Percentiles rank a stretch among this genome's conserved stretches.
Evolutionary conservation across 1,140 invertebrate species (phyloP).

Genomic region (Drosophila mojavensis): DNA sequence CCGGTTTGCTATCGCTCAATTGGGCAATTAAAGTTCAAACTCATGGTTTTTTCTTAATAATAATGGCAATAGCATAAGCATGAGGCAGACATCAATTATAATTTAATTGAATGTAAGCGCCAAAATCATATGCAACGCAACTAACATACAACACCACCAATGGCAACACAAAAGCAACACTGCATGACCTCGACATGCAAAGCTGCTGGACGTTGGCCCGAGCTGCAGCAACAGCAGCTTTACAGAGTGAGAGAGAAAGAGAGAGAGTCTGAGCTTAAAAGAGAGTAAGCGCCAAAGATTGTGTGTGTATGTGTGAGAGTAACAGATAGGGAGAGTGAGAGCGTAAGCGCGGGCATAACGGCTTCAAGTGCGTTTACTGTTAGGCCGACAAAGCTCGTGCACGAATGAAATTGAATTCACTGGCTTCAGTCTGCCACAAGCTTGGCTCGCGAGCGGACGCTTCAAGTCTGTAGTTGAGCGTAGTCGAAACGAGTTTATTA

Average conservation of each 20-base stretch:
- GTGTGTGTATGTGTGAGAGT: neutral
- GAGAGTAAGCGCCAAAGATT: no score
- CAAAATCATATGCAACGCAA: constrained; percentile 47
- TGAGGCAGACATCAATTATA: constrained; percentile 70
- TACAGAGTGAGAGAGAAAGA: constrained; percentile 25
- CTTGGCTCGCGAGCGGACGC: constrained; percentile 75
- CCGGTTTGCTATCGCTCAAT: constrained; percentile 47
- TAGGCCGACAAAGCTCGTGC: constrained; percentile 54
- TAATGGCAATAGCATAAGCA: constrained; percentile 54
- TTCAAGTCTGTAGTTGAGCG: constrained; percentile 28
- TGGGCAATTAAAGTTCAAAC: constrained; percentile 76
- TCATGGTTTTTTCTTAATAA: constrained; percentile 51
- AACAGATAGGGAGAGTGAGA: neutral
- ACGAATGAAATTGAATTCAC: constrained; percentile 63
- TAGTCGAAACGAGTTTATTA: constrained; percentile 56
- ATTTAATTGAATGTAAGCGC: constrained; percentile 71
- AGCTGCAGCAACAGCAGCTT: constrained; percentile 31
- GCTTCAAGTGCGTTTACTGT: constrained; percentile 67
- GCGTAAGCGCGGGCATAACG: constrained; percentile 51
- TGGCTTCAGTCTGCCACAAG: constrained; percentile 79
- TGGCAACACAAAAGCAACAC: constrained; percentile 57
- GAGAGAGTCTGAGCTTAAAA: constrained; percentile 9
- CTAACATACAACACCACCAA: constrained; percentile 35
- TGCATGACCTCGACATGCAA: constrained; percentile 78
- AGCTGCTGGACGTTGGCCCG: constrained; percentile 56